Evolutionary conservation across 2,113 vertebrate species (phyloP).

Genomic region (Promerops cafer): DNA sequence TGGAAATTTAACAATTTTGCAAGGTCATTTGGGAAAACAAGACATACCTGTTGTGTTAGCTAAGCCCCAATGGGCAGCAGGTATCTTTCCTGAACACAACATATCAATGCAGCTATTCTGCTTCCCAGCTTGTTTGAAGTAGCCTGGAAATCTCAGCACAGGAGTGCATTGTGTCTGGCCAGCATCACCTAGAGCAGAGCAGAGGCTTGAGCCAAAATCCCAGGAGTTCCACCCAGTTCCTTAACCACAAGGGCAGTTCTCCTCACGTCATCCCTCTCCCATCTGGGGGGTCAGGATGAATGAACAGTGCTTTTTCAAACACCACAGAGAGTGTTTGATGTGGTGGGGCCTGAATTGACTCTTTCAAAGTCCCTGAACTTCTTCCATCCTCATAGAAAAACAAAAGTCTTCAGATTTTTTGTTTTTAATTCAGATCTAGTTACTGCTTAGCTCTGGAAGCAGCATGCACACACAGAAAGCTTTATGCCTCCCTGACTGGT

Average conservation of each 20-base stretch:
- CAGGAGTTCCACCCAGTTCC: background rate
- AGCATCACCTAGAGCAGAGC: background rate
- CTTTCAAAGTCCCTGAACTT: slow-evolving; percentile 10
- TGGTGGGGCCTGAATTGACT: slow-evolving; percentile 8
- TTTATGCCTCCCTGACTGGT: slow-evolving; percentile 40
- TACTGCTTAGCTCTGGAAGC: slow-evolving; percentile 28
- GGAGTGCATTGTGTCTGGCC: background rate
- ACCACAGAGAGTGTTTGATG: background rate
- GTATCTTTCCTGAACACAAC: background rate
- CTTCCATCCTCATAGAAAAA: background rate
- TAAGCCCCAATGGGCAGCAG: background rate
- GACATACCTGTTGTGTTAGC: background rate
- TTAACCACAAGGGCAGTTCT: background rate
- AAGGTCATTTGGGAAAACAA: background rate
- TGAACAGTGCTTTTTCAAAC: background rate
- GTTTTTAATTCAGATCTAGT: slow-evolving; percentile 42
- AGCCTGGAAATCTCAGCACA: background rate
- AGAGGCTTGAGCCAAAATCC: background rate
- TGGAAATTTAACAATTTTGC: background rate
- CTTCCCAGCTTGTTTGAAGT: background rate
- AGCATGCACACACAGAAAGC: slow-evolving; percentile 9
- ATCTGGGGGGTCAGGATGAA: background rate
- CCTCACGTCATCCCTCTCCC: background rate
- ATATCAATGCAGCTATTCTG: background rate
- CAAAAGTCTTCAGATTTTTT: slow-evolving; percentile 10